Base-by-base conservation (phyloP, 2,888 invertebrate genomes). In the Gibbula magus region DNA sequence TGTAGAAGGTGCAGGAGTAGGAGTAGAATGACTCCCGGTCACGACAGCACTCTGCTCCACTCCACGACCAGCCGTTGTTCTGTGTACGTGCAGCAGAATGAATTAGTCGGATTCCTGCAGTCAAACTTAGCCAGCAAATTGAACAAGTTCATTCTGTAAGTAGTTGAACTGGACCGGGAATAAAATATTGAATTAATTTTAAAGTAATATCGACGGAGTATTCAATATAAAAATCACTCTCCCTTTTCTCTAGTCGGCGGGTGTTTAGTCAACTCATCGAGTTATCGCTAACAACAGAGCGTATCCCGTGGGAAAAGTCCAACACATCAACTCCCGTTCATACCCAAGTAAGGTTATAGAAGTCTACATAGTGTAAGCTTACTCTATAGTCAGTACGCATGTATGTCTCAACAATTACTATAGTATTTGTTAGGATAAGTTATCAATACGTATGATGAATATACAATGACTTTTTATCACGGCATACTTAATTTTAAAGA, bases 101-200 rank as follows among this genome's bases (percentile, higher is more conserved):
- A 70, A 70, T 70, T 70, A 70, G 35, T 13, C 18, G 39, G 70
- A 70, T 70, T 70, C 70, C 35, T 32, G 18, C 70, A 20, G 39
- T 13, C 35, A 39, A 70, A 45, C 10, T 70, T 16, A 70, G 3
- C 16, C 16, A n/a, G 70, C 29, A 70, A 70, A 35, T 70, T 70
- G 70, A 70, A 70, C 70, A 35, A 70, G n/a, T 32, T 39, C 70
- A n/a, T 70, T 70, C 70, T 32, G 70, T 70, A 70, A 70, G 70
- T 70, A 70, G 70, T 70, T 70, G 18, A 39, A 70, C 70, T 70
- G 16, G 35, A 70, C 70, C 13, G 20, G 70, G 70, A 70, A 70
- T 39, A 70, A 32, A 35, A 70, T 70, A 70, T 70, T 29, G 32
- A 32, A 70, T 70, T 70, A 16, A 70, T 70, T 32, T 20, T 39